Evolutionary conservation across 2,888 invertebrate species (phyloP), one percentile per base, ranked within the genome.

Genomic region (Aspidiotus rigidus): DNA sequence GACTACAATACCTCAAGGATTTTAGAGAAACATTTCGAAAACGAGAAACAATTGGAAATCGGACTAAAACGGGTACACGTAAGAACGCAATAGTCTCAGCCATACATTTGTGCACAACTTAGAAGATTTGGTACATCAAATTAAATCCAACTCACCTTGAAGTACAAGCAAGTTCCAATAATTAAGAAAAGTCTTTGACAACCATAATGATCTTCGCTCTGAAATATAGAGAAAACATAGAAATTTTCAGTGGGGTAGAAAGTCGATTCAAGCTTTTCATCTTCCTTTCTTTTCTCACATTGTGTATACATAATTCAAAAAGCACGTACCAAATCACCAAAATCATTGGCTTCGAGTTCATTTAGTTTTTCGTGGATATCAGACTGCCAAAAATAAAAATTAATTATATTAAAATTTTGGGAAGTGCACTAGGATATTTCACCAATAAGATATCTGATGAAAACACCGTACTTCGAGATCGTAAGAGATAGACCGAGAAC

Each of bases 151-250:
- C 66, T 70, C 73, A 75, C 76, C 74, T 79, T 79, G 73, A 84
- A 84, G 75, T 83, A 85, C 40, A 85, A 75, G 74, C 84, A 84
- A 2, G 83, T 81, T 28, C 88, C 88, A 71, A 86, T 78, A 54
- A 88, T 84, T 15, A 84, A 84, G 75, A 85, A 87, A 5, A 88
- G 78, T 73, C 90, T 81, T 80, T 89, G 87, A 75, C 87, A 87
- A 74, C 86, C 85, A 44, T 76, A 87, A 83, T 44, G 83, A 75
- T 87, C 89, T 76, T 90, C 89, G 75, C 87, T 89, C 86, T 88
- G 77, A 60, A 73, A 69, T 61, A 64, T 64, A 69, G 56, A 10
- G 69, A 61, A 53, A 64, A 55, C 17, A 39, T 39, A n/a, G 5
- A 28, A 28, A 28, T 54, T 15, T 63, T 55, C 11, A 55, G 5